A percentile compares a stretch with the other conserved stretches of the same genome.
phyloP scores from a whole-genome alignment of 2,888 invertebrate genomes.

The Lottia scabra region DNA sequence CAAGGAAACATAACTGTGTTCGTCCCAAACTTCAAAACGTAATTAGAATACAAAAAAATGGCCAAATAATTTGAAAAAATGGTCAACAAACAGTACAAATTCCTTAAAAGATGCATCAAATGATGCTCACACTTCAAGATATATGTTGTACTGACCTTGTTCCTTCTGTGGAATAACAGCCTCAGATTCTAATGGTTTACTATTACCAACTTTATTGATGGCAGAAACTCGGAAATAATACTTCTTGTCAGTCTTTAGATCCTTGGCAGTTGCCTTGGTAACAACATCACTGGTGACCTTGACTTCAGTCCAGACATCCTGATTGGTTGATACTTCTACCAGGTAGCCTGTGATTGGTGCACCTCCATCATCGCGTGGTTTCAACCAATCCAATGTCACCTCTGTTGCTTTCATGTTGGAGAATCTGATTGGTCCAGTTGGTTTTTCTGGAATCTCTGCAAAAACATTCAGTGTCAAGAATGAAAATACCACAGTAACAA shows the following conservation, averaged over 20 bases:
- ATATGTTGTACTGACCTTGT: constrained; percentile 36
- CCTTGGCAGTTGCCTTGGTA: constrained; percentile 52
- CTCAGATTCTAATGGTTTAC: constrained; percentile 56
- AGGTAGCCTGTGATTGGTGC: constrained; percentile 64
- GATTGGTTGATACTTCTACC: constrained; percentile 68
- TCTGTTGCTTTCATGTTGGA: constrained; percentile 45
- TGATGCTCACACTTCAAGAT: no score
- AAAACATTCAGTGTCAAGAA: background rate
- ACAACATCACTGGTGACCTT: constrained; percentile 83
- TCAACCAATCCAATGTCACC: constrained; percentile 67
- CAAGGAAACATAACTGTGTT: no score
- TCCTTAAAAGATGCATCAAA: no score
- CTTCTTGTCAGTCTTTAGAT: constrained; percentile 54
- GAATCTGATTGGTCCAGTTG: constrained; percentile 58
- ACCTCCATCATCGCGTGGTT: constrained; percentile 68
- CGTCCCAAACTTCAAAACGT: no score
- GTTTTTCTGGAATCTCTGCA: constrained; percentile 56
- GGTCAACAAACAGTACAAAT: no score
- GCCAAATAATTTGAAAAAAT: no score
- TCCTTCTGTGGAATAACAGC: constrained; percentile 48
- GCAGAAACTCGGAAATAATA: constrained; percentile 67
- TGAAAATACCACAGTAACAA: no score
- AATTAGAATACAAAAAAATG: no score
- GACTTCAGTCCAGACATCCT: constrained; percentile 92
- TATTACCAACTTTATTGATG: constrained; percentile 62